Conservation (phyloP, 2,113 vertebrate genomes). For the Falco punctatus region DNA sequence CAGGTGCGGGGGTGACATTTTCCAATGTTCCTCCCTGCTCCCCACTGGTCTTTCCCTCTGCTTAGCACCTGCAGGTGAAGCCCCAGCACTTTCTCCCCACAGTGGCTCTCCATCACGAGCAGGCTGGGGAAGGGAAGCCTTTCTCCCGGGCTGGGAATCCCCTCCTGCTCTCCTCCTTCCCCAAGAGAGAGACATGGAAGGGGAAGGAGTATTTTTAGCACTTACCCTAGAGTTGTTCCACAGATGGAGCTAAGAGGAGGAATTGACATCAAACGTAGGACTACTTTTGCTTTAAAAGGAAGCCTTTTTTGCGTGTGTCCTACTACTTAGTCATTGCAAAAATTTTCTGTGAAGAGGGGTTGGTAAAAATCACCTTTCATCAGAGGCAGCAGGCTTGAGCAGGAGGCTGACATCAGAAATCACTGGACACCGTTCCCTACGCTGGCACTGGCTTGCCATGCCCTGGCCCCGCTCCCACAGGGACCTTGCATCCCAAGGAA, state of each 20-base stretch:
- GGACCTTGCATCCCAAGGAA: not conserved
- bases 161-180: not conserved
- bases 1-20: accelerated
- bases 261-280: not conserved
- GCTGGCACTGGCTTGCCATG: not conserved
- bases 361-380: not conserved
- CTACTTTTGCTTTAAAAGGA: constrained; percentile 40
- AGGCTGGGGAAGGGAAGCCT: not conserved
- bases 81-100: not conserved
- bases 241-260: constrained; percentile 26
- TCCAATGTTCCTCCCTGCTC: accelerated
- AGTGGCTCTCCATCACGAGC: accelerated
- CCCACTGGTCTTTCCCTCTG: not conserved
- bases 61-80: not conserved
- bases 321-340: not conserved
- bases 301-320: not conserved
- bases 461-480: not conserved
- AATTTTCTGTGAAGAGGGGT: not conserved
- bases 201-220: constrained; percentile 41
- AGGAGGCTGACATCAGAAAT: accelerated
- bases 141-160: constrained; percentile 10
- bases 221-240: not conserved
- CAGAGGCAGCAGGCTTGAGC: not conserved
- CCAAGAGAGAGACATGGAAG: not conserved
- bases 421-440: accelerated